Conservation (phyloP, 2,888 invertebrate genomes). For the Hirtodrosophila histrioides region DNA sequence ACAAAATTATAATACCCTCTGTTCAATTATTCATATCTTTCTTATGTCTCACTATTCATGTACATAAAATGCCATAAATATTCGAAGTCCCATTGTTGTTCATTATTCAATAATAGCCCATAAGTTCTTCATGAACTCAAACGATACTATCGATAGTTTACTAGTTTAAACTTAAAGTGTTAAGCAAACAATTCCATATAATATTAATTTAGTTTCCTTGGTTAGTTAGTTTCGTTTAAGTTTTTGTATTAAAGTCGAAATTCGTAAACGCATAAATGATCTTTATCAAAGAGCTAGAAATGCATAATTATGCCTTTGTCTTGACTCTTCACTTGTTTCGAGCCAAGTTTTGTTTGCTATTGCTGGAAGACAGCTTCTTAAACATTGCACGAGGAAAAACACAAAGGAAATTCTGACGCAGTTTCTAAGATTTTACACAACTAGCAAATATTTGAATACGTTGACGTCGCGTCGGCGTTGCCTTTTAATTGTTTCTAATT, state of each 20-base stretch:
- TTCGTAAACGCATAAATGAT: background rate
- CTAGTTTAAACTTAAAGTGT: no score
- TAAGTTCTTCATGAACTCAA: no score
- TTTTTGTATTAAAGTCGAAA: background rate
- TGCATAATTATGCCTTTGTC: conserved; percentile 20
- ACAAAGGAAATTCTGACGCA: conserved; percentile 23
- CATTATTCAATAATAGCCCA: no score
- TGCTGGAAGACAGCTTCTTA: conserved; percentile 14
- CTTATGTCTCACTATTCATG: no score
- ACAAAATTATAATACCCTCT: no score
- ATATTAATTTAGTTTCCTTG: no score
- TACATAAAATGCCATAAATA: no score
- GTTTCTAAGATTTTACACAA: conserved; percentile 54
- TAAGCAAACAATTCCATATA: no score
- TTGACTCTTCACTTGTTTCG: conserved; percentile 6
- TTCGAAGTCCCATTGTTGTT: no score
- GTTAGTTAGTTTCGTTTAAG: background rate
- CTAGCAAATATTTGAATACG: conserved; percentile 61
- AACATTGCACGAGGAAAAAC: conserved; percentile 25
- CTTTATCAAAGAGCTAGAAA: background rate
- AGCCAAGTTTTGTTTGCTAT: conserved; percentile 18
- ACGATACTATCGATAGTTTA: no score
- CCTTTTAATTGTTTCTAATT: conserved; percentile 74
- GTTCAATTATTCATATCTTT: no score
- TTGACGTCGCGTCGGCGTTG: conserved; percentile 59